Base-by-base conservation (phyloP, 2,797 vertebrate genomes). In the Discoglossus pictus region DNA sequence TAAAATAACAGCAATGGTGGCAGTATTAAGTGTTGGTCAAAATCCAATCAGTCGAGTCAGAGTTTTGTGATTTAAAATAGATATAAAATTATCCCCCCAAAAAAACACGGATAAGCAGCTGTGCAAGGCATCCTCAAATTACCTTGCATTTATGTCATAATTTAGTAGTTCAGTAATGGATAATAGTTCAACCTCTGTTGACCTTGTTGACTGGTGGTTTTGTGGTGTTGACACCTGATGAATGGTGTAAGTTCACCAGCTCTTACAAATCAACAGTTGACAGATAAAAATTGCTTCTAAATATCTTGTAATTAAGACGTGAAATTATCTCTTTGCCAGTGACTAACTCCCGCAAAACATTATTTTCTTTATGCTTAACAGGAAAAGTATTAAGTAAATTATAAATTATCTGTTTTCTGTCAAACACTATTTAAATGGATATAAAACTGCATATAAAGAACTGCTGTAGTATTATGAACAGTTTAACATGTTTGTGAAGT, bases 211-310 rank as follows among this genome's bases (percentile, higher is more conserved):
- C 42, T 24, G 8, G 50, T 27, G 63, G 52, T 66, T 58, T 65
- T 66, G 39, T 53, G 62, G 50, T 54, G 25, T 36, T 64, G 61
- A 64, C 61, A 64, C 61, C 56, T 64, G 62, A 54, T 18, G 9
- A 13, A 54, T 36, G 24, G 18, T 44, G 46, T 65, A 44, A 55
- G 62, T 24, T 36, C 62, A 31, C 10, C 10, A 25, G 23, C 50
- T 27, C 35, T 53, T 31, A 53, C 3, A 54, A 20, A 21, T 31
- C 9, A 47, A 27, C 61, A 53, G 24, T 13, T 53, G 61, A 36
- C 17, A 35, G 23, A 44, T 35, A 53, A 42, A 44, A 15, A 15
- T 21, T 9, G 36, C 53, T 40, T 36, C 38, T 44, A 24, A 1
- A 43, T 7, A 23, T 13, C 7, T 23, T 15, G 16, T 40, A n/a